Conservation (phyloP, 1,140 invertebrate species). For the Diorhabda sublineata region DNA sequence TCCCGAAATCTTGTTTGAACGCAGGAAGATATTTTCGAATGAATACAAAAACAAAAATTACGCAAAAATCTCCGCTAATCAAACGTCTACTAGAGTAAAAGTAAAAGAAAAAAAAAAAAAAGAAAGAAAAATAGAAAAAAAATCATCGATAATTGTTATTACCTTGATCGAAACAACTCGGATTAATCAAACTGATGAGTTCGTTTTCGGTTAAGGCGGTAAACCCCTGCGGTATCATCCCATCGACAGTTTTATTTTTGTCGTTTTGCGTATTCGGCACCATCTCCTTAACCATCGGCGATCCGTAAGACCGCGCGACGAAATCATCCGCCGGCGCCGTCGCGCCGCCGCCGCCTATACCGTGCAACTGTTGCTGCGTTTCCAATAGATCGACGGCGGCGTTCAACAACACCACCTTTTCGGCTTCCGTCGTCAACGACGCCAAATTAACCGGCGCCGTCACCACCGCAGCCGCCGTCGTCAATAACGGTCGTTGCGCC, state of each 20-base stretch:
- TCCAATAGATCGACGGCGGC: constrained; percentile 58
- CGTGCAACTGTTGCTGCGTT: constrained; percentile 42
- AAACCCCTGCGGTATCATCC: constrained; percentile 64
- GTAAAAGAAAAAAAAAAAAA: not conserved
- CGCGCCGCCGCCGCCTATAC: constrained; percentile 23
- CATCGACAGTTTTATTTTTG: constrained; percentile 40
- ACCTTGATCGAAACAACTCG: constrained; percentile 79
- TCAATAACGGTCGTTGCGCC: constrained; percentile 21
- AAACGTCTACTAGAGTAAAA: too few relatives aligned
- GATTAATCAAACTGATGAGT: constrained; percentile 80
- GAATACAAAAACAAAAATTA: too few relatives aligned
- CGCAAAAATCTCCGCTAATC: too few relatives aligned
- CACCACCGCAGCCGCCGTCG: constrained; percentile 41
- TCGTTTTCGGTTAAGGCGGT: constrained; percentile 80
- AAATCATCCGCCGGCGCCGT: not conserved
- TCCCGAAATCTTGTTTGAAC: too few relatives aligned
- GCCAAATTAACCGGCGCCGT: constrained; percentile 36
- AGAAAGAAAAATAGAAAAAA: constrained; percentile 4
- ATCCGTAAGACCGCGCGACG: not conserved
- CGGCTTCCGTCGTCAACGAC: constrained; percentile 57
- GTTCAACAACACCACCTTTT: constrained; percentile 62
- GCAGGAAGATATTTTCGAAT: too few relatives aligned
- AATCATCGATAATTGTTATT: constrained; percentile 38
- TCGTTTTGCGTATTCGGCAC: constrained; percentile 19
- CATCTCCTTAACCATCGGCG: constrained; percentile 37